Conservation (phyloP, 2,113 vertebrate species). For the Hypocryptadius cinnamomeus region DNA sequence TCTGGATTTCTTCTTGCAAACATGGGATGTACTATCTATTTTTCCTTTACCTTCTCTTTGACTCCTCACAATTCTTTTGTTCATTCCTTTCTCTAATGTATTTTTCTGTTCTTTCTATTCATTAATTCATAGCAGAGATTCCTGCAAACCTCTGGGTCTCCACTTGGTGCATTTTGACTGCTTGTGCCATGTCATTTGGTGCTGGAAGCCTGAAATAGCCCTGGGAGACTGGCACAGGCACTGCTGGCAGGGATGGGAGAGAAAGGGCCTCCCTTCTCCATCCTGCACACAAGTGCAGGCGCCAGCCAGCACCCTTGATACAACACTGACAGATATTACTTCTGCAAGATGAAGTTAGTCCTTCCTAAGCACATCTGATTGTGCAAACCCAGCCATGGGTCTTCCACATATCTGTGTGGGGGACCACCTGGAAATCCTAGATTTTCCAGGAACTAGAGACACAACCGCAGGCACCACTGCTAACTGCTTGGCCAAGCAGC, state of each 20-base stretch:
- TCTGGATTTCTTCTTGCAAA: background rate
- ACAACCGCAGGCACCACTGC: accelerated
- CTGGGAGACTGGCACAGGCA: background rate
- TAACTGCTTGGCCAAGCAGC: background rate
- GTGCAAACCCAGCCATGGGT: background rate
- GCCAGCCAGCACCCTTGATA: background rate
- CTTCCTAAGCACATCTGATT: background rate
- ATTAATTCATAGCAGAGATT: background rate
- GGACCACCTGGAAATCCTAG: background rate
- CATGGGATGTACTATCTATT: background rate
- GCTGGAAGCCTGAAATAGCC: background rate
- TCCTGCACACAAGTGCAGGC: background rate
- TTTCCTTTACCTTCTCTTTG: background rate
- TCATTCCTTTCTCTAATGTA: background rate
- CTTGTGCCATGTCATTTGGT: accelerated
- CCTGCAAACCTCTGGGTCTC: background rate
- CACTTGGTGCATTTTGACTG: accelerated
- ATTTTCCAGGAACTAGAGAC: background rate
- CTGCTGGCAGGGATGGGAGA: background rate
- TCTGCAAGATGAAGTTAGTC: background rate
- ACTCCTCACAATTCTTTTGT: background rate
- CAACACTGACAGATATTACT: background rate
- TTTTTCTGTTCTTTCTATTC: background rate
- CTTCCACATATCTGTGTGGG: background rate
- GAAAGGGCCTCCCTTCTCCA: background rate